phyloP scores from a whole-genome alignment of 1,140 invertebrate species.

The Musca domestica region DNA sequence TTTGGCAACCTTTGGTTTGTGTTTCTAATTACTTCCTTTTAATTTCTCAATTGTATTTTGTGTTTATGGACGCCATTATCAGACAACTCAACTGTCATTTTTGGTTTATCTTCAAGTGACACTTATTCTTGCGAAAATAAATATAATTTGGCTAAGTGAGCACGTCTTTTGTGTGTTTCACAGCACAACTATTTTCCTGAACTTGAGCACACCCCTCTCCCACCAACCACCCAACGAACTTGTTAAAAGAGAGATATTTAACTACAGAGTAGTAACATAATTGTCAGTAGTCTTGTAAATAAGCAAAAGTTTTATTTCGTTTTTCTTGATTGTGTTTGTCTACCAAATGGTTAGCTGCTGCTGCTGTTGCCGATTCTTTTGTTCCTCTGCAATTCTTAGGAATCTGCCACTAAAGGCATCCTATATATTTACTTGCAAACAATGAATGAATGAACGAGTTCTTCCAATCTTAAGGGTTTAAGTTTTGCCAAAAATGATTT shows the following conservation, averaged over 20 bases:
- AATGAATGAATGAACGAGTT: not conserved
- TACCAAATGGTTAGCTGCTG: not conserved
- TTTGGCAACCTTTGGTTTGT: no score
- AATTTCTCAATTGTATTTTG: no score
- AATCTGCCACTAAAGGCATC: not conserved
- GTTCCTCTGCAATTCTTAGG: not conserved
- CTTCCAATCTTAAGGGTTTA: not conserved
- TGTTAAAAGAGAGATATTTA: no score
- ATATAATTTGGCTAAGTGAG: not conserved
- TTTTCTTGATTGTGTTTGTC: not conserved
- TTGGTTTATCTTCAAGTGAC: no score
- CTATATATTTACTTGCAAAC: no score
- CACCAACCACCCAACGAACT: not conserved
- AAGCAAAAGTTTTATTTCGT: not conserved
- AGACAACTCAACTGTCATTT: no score
- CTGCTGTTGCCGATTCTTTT: not conserved
- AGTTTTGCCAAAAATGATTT: constrained; percentile 15
- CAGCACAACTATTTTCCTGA: not conserved
- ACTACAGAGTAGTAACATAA: constrained; percentile 1
- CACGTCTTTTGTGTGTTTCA: constrained; percentile 8
- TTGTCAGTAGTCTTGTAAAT: not conserved
- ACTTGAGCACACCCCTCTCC: not conserved
- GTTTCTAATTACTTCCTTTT: no score
- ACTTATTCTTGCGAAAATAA: no score
- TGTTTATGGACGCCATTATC: no score